Evolutionary conservation across 23 tunicate genomes (phyloP), one percentile per base, ranked within the genome.

Genomic region (Ciona savignyi): DNA sequence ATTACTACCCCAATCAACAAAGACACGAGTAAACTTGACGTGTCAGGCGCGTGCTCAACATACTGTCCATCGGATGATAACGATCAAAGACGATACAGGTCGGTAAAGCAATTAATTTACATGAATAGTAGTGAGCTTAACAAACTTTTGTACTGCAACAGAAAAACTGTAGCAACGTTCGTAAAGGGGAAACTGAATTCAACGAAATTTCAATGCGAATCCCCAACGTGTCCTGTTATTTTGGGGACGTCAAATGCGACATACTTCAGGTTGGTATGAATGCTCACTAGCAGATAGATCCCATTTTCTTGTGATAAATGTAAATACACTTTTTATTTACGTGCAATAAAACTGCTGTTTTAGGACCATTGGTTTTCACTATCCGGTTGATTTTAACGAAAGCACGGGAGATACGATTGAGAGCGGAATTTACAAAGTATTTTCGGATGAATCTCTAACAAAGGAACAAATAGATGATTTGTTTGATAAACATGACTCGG

Each of bases 81-180:
- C 2, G 81, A 90, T 34, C 67, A 70, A 32, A 71, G 80, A 61
- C 73, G 23, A 35, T 90, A 83, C 90, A 79, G 82, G 97, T 90
- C 35, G 24, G 28, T 63, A 9, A 42, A n/a, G n/a, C n/a, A n/a
- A n/a, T n/a, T n/a, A n/a, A n/a, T n/a, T n/a, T n/a, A n/a, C n/a
- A n/a, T n/a, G n/a, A n/a, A n/a, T n/a, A n/a, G n/a, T n/a, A n/a
- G n/a, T n/a, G n/a, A n/a, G n/a, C n/a, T n/a, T n/a, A n/a, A n/a
- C n/a, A n/a, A n/a, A n/a, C n/a, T n/a, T n/a, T n/a, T n/a, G n/a
- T n/a, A n/a, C n/a, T n/a, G n/a, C n/a, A n/a, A 24, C 88, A 90
- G 97, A 34, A 60, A 33, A 70, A 90, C 97, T 11, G 85, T 84
- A 2, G 97, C 97, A 65, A 90, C 88, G 3, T 90, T 83, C 61